Evolutionary conservation across 92 coral and sea anemone species (phyloP).

Genomic region (Phymanthus crucifer): DNA sequence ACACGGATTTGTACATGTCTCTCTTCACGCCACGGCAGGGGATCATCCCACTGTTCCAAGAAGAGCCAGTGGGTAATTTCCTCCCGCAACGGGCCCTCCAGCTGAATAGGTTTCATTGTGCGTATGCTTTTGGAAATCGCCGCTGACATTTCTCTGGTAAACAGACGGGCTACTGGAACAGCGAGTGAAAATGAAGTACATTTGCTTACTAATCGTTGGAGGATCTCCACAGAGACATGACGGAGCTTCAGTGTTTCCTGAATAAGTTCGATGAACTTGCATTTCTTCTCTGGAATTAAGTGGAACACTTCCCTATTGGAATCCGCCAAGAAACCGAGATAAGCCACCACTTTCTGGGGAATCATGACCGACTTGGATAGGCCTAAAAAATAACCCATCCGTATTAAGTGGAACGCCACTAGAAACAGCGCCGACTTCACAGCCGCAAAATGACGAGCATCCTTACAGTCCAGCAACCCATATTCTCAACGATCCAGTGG

Average conservation of each 20-base stretch:
- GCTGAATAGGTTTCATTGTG: conserved; percentile 7
- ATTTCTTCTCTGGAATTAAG: conserved; percentile 40
- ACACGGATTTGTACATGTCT: conserved; percentile 17
- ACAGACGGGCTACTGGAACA: neutral
- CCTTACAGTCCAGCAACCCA: too few relatives aligned
- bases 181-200: neutral
- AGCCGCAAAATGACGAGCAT: conserved; percentile 17
- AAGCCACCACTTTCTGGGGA: conserved; percentile 25
- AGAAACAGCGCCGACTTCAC: too few relatives aligned
- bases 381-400: conserved; percentile 37
- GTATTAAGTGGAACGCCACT: too few relatives aligned
- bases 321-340: conserved; percentile 43
- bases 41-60: conserved; percentile 29
- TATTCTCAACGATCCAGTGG: too few relatives aligned
- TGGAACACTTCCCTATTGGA: conserved; percentile 33
- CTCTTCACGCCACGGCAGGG: conserved; percentile 45
- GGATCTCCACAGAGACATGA: conserved; percentile 24
- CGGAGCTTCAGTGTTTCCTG: neutral
- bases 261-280: conserved; percentile 30
- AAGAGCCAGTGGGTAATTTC: conserved; percentile 51
- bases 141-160: neutral
- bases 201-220: conserved; percentile 39
- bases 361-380: conserved; percentile 24
- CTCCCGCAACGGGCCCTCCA: too few relatives aligned
- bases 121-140: neutral